Percentiles rank a stretch among this genome's conserved stretches.
phyloP scores from a whole-genome alignment of 2,113 vertebrate species.

The Seriola dumerili region DNA sequence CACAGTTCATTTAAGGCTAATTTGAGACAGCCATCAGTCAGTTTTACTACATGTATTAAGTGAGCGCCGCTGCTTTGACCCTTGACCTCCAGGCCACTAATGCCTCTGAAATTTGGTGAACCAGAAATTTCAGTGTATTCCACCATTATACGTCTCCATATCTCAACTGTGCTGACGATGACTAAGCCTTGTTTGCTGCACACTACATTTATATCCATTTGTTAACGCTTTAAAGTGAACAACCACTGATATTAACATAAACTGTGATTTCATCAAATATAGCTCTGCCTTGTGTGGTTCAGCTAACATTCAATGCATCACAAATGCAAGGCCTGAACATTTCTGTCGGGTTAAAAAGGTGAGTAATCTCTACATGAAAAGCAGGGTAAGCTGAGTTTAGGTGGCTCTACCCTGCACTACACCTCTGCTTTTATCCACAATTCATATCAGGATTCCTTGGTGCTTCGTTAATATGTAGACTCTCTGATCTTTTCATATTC shows the following conservation, averaged over 20 bases:
- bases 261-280: neutral
- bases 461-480: slow-evolving; percentile 48
- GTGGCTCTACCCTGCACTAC: slow-evolving; percentile 13
- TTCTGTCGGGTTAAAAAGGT: slow-evolving; percentile 19
- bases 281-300: neutral
- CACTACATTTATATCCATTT: neutral
- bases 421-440: slow-evolving; percentile 39
- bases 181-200: neutral
- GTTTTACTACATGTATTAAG: slow-evolving; percentile 4
- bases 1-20: slow-evolving; percentile 28
- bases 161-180: neutral
- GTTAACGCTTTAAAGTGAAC: neutral
- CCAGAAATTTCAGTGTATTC: slow-evolving; percentile 6
- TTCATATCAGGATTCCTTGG: slow-evolving; percentile 43
- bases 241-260: neutral
- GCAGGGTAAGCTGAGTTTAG: slow-evolving; percentile 31
- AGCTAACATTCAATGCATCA: neutral
- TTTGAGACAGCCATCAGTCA: slow-evolving; percentile 20
- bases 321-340: neutral
- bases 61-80: slow-evolving; percentile 23
- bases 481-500: slow-evolving; percentile 65
- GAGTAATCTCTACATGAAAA: slow-evolving; percentile 26
- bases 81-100: slow-evolving; percentile 27
- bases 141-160: neutral
- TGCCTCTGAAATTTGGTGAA: neutral